Percentiles rank a stretch among this genome's conserved stretches.
Conservation (phyloP, 2,113 vertebrate species). For the Sula dactylatra region DNA sequence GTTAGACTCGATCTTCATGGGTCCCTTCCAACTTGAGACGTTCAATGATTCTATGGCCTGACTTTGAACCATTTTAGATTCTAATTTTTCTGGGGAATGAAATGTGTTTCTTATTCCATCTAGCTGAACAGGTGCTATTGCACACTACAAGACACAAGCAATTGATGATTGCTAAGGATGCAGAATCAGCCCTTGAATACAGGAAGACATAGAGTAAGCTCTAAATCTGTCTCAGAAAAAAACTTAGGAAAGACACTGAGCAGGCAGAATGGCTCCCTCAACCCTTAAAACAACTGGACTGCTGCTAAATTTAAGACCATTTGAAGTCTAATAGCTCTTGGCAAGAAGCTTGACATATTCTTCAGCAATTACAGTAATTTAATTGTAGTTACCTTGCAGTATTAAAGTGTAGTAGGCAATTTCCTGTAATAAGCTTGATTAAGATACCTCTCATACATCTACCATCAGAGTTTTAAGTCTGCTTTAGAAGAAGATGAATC, state of each 20-base stretch:
- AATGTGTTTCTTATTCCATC: not conserved
- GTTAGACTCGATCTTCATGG: not conserved
- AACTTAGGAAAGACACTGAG: not conserved
- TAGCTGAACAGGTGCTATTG: not conserved
- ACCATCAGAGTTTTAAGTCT: not conserved
- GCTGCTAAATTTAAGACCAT: conserved; percentile 23
- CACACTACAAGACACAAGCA: not conserved
- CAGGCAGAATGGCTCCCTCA: not conserved
- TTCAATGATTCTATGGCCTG: not conserved
- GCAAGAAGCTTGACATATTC: conserved; percentile 53
- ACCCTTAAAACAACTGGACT: not conserved
- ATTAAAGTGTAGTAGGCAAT: conserved; percentile 47
- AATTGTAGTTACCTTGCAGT: conserved; percentile 52
- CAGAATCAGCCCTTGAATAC: not conserved
- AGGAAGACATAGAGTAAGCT: not conserved
- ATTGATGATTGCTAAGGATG: not conserved
- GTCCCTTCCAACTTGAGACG: not conserved
- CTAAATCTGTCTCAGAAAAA: not conserved
- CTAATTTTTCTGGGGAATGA: not conserved
- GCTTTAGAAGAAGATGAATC: not conserved
- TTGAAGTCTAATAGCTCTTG: conserved; percentile 39
- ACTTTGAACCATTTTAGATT: not conserved
- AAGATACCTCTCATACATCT: conserved; percentile 35
- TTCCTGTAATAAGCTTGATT: conserved; percentile 55
- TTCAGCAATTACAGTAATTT: conserved; percentile 55